Percentiles rank a stretch among this genome's conserved stretches.
These are phyloP conservation scores for Perca flavescens DNA, from an alignment of 2,113 vertebrate species.

Conservation along the genomic window DNA sequence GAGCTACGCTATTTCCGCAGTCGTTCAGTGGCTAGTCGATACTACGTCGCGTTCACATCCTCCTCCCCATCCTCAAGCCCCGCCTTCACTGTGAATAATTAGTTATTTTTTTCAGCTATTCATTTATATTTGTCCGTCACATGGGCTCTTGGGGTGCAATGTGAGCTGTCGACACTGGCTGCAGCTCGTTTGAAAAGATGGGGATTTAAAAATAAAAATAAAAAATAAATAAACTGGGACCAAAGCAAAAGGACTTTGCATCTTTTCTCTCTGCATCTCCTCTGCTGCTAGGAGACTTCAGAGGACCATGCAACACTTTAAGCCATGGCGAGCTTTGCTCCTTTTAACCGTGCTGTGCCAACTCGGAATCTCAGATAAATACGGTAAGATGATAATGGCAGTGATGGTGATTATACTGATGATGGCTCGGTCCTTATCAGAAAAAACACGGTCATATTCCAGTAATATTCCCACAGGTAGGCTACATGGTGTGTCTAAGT, in stretches of 20 bases:
- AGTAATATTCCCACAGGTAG: constrained; percentile 8
- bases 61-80: constrained; percentile 38
- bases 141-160: constrained; percentile 11
- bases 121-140: constrained; percentile 18
- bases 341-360: constrained; percentile 66
- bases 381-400: constrained; percentile 65
- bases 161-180: constrained; percentile 45
- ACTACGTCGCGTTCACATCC: constrained; percentile 20
- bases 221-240: too few species aligned
- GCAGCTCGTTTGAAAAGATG: constrained; percentile 47
- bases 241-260: constrained; percentile 29
- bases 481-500: not conserved
- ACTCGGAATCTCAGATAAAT: constrained; percentile 71
- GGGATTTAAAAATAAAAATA: constrained; percentile 50
- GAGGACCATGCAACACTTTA: constrained; percentile 74
- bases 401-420: not conserved
- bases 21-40: constrained; percentile 40
- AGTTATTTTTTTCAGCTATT: constrained; percentile 12
- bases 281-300: constrained; percentile 40
- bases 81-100: constrained; percentile 44
- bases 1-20: constrained; percentile 57
- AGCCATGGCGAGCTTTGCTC: constrained; percentile 73
- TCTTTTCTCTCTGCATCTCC: constrained; percentile 39
- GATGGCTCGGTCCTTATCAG: not conserved
- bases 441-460: not conserved